Base-by-base conservation (phyloP, 2,888 invertebrate genomes). In the Pemphredon lugubris region DNA sequence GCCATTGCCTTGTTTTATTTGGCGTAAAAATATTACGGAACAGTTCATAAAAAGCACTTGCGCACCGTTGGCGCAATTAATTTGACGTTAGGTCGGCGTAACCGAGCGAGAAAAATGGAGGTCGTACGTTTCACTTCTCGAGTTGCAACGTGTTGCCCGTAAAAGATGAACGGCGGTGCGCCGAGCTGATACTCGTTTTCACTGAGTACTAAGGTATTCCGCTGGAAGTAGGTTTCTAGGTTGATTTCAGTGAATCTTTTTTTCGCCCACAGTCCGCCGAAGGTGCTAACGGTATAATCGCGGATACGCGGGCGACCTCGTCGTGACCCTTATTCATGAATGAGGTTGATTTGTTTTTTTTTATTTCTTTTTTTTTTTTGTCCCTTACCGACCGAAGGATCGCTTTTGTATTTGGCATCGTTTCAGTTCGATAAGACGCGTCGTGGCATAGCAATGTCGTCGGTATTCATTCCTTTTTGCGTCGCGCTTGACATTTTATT, bases 221-320 rank as follows among this genome's bases (percentile, higher is more conserved):
- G 26, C 11, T 13, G n/a, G 54, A 79, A 73, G 70, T 78, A 66
- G 72, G 75, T 76, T 79, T 78, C 64, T 73, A 64, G 74, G 78
- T 63, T 77, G 67, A 73, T 50, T 59, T 74, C 67, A 57, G 70
- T 54, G 74, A 77, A 66, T 70, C 73, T 77, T 70, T 64, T 75
- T 63, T 55, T 40, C 26, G 14, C 47, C 55, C 39, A 20, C 37
- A 21, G 32, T 54, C 57, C 45, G n/a, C 21, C 18, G 57, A 50
- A 55, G 53, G 40, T 66, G 58, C 48, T 64, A 67, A 61, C 60
- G 54, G 47, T 60, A 58, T 44, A 65, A 23, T 14, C 45, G 7
- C 50, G 18, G 40, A 30, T 57, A 45, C 45, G 39, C 45, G 39
- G n/a, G 53, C 57, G 59, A 55, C 14, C 54, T 48, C 34, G 53